Evolutionary conservation across 2,888 invertebrate genomes (phyloP), one percentile per base, ranked within the genome.

Genomic region (Sphaeridia pumilis): DNA sequence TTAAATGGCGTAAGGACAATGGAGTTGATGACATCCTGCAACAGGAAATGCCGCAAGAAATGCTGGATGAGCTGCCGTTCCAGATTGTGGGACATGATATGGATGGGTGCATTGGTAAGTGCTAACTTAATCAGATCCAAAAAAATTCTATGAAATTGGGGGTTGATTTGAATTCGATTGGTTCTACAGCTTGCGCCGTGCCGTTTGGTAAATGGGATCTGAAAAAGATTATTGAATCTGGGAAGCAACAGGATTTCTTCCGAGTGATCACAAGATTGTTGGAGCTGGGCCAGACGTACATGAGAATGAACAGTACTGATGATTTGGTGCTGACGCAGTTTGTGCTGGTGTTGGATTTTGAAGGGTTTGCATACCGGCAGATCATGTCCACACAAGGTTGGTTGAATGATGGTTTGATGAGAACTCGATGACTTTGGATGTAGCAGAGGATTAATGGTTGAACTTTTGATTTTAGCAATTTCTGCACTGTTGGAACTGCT

Each of bases 1-100:
- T 49, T 17, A 7, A 27, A 41, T 49, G 49, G 49, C 21, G 42
- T 20, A 7, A 17, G 28, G 38, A 49, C 10, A 27, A 42, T n/a
- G 26, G 42, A 12, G 42, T 49, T 21, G 42, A 49, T 24, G 7
- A 41, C 5, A 35, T 42, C 42, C 26, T 26, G 14, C 5, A 22
- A 4, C 4, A 14, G 3, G 2, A 25, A 20, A 25, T 49, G 20
- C 49, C 28, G 14, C 42, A 17, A 7, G 42, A 42, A 27, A 12
- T 49, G 4, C 20, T 42, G 22, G 3, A 10, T 3, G 22, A 42
- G 7, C 42, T 24, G 21, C 42, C 49, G 21, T 25, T 42, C 5
- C 26, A 17, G 14, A 4, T 27, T 5, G 10, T 17, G n/a, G 49
- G 49, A 24, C 21, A 17, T 5, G 24, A 25, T 21, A 22, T 14